Conservation (phyloP, 2,113 vertebrate species). For the Zosterops japonicus region DNA sequence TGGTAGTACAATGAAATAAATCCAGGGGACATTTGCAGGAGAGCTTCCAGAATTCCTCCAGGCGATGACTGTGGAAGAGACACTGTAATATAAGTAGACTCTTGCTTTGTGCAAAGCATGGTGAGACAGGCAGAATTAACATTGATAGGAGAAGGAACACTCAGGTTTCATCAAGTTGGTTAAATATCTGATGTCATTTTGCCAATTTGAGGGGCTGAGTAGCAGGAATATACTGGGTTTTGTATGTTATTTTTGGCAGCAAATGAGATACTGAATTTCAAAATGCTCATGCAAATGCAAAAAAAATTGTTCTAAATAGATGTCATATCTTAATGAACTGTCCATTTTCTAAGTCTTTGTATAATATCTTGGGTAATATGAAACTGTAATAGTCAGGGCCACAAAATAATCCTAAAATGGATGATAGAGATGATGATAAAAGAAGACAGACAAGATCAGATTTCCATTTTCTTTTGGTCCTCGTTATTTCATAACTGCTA, state of each 20-base stretch:
- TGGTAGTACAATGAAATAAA: conserved; percentile 32
- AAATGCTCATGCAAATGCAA: not conserved
- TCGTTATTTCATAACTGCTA: not conserved
- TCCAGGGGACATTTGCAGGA: conserved; percentile 26
- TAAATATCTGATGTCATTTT: not conserved
- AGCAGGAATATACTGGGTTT: not conserved
- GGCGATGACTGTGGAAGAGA: conserved; percentile 11
- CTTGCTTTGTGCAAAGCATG: not conserved
- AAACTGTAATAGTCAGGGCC: not conserved
- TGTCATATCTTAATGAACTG: not conserved
- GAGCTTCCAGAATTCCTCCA: conserved; percentile 43
- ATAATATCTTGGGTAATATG: not conserved
- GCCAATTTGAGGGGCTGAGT: not conserved
- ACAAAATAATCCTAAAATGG: not conserved
- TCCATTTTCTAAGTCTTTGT: not conserved
- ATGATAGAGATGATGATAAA: not conserved
- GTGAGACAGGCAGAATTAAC: not conserved
- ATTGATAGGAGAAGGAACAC: not conserved
- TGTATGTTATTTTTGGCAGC: not conserved
- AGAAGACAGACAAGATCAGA: not conserved
- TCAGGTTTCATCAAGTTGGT: not conserved
- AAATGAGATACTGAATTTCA: not conserved
- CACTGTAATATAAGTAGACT: not conserved
- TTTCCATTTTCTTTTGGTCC: not conserved
- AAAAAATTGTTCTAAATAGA: not conserved